phyloP scores from a whole-genome alignment of 2,888 invertebrate genomes.

The Entomobrya multifasciata region DNA sequence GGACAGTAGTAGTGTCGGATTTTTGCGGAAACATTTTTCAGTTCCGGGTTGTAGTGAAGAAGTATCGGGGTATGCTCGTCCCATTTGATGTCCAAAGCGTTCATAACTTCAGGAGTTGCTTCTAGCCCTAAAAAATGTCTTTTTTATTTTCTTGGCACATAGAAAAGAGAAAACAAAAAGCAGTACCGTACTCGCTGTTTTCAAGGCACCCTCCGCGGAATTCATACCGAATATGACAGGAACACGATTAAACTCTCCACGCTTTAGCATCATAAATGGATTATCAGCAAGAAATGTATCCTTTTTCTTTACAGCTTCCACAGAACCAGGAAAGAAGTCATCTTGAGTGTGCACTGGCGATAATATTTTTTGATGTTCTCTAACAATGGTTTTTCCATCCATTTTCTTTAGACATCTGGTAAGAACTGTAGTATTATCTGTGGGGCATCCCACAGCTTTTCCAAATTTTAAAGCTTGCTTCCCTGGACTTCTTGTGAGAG shows the following conservation, averaged over 20 bases:
- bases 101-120: conserved; percentile 43
- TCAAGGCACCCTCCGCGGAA: conserved; percentile 69
- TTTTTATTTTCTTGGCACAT: too few relatives aligned
- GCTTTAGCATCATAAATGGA: conserved; percentile 61
- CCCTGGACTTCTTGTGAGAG: conserved; percentile 71
- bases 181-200: conserved; percentile 69
- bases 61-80: conserved; percentile 66
- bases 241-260: conserved; percentile 66
- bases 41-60: conserved; percentile 72
- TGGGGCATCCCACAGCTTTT: conserved; percentile 70
- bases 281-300: conserved; percentile 76
- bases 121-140: conserved; percentile 62
- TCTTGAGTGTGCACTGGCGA: conserved; percentile 73
- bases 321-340: conserved; percentile 70
- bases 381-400: conserved; percentile 57
- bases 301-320: conserved; percentile 63
- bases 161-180: too few relatives aligned
- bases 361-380: conserved; percentile 41
- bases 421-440: conserved; percentile 71
- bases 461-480: conserved; percentile 74
- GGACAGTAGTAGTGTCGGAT: conserved; percentile 71
- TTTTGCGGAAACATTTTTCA: conserved; percentile 67
- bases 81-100: conserved; percentile 70
- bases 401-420: conserved; percentile 73
- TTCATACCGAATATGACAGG: conserved; percentile 71